These are phyloP conservation scores for Drosophila mayaguana DNA, from an alignment of 2,888 invertebrate genomes.

Conservation along the genomic window DNA sequence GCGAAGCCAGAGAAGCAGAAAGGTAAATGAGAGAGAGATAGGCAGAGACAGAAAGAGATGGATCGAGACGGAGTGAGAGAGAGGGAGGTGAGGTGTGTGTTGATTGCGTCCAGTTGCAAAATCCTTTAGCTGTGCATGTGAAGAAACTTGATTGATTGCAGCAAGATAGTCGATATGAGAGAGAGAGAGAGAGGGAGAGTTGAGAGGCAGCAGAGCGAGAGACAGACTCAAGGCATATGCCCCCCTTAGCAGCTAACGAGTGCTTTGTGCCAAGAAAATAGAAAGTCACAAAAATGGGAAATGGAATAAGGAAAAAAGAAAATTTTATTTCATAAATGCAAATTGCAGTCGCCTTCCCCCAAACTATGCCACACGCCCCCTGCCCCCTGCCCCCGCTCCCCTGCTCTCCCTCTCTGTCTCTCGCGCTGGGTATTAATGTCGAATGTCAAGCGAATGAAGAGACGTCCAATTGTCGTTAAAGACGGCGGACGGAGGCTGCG, in stretches of 20 bases:
- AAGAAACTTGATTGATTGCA: conserved; percentile 49
- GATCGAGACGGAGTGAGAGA: neutral
- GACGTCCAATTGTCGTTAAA: conserved; percentile 60
- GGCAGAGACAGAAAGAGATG: neutral
- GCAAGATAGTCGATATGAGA: conserved; percentile 4
- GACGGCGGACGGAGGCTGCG: neutral
- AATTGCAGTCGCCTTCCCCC: conserved; percentile 45
- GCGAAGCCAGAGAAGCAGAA: neutral
- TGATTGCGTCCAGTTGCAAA: conserved; percentile 31
- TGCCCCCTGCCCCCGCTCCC: neutral
- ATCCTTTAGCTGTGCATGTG: conserved; percentile 35
- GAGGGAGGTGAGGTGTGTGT: conserved; percentile 12
- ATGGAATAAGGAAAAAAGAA: conserved; percentile 41
- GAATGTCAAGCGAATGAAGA: conserved; percentile 78
- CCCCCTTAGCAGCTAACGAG: conserved; percentile 50
- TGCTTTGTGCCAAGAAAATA: conserved; percentile 48
- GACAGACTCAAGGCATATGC: conserved; percentile 1
- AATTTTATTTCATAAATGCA: conserved; percentile 79
- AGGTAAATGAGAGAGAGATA: conserved; percentile 1
- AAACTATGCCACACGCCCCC: neutral
- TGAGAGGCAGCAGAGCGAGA: neutral
- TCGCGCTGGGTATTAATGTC: conserved; percentile 74
- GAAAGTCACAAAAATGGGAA: conserved; percentile 27
- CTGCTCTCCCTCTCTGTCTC: neutral
- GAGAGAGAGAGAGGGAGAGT: neutral